Evolutionary conservation across 2,113 vertebrate species (phyloP).

Genomic region (Channa argus): DNA sequence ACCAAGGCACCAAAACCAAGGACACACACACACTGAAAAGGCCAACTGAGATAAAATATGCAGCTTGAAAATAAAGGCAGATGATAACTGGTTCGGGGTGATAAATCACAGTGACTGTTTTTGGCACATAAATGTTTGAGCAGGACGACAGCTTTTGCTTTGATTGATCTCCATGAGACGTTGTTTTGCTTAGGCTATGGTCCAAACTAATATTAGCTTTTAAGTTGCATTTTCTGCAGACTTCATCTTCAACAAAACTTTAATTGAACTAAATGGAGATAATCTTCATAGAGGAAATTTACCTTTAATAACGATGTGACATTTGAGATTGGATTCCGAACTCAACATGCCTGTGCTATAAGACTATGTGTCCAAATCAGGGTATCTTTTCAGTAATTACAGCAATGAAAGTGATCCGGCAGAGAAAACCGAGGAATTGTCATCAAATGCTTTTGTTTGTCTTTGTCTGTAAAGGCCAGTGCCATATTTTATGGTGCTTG

Average conservation of each 20-base stretch:
- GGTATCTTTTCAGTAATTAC: slow-evolving; percentile 4
- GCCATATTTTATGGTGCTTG: background rate
- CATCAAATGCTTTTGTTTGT: background rate
- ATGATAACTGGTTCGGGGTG: background rate
- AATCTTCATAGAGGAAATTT: too few species aligned
- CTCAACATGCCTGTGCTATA: background rate
- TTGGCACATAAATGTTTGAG: slow-evolving; percentile 3
- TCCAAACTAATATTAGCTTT: background rate
- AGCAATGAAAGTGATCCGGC: background rate
- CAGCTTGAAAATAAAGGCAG: slow-evolving; percentile 10
- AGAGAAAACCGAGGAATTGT: background rate
- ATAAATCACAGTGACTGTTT: background rate
- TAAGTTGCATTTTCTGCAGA: background rate
- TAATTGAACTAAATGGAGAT: background rate
- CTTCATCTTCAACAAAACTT: background rate
- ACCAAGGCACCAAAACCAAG: slow-evolving; percentile 44
- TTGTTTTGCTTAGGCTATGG: background rate
- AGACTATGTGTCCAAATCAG: background rate
- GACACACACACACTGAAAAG: background rate
- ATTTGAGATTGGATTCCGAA: background rate
- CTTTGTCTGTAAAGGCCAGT: background rate
- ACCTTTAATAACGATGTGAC: too few species aligned
- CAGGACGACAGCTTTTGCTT: background rate
- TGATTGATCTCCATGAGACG: background rate
- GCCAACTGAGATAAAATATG: slow-evolving; percentile 9